phyloP scores from a whole-genome alignment of 1,140 invertebrate genomes.

The Trialeurodes vaporariorum region DNA sequence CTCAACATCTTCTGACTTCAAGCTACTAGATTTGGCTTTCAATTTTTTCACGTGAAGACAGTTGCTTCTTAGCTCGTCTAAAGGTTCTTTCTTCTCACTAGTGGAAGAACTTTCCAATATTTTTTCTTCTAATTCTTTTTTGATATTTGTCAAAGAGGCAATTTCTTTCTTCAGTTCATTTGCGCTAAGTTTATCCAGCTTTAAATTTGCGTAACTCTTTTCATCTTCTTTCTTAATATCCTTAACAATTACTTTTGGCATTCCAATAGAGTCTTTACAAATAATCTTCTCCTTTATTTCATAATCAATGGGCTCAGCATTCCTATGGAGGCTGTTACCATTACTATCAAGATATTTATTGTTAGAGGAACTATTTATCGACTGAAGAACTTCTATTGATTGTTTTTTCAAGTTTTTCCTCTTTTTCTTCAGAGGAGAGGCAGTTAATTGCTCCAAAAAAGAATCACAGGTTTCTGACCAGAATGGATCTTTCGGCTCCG shows the following conservation, averaged over 20 bases:
- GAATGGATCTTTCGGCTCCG: conserved; percentile 38
- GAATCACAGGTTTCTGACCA: conserved; percentile 54
- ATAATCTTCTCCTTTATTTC: not conserved
- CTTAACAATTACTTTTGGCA: not conserved
- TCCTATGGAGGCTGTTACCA: not conserved
- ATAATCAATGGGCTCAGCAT: not conserved
- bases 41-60: not conserved
- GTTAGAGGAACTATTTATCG: not conserved
- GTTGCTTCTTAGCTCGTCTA: not conserved
- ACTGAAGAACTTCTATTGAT: not conserved
- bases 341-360: not conserved
- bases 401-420: conserved; percentile 14
- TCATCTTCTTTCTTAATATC: not conserved
- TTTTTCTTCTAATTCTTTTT: not conserved
- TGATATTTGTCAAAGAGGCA: not conserved
- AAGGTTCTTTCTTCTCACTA: not conserved
- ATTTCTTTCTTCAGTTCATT: not conserved
- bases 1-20: not conserved
- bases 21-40: not conserved
- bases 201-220: not conserved
- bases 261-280: not conserved
- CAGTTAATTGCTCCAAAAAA: conserved; percentile 50
- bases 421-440: conserved; percentile 19
- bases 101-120: not conserved
- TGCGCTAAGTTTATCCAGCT: not conserved